A percentile compares a stretch with the other conserved stretches of the same genome.
Evolutionary conservation across 2,797 vertebrate genomes (phyloP).

Genomic region (Dendrocincla tyrannina): DNA sequence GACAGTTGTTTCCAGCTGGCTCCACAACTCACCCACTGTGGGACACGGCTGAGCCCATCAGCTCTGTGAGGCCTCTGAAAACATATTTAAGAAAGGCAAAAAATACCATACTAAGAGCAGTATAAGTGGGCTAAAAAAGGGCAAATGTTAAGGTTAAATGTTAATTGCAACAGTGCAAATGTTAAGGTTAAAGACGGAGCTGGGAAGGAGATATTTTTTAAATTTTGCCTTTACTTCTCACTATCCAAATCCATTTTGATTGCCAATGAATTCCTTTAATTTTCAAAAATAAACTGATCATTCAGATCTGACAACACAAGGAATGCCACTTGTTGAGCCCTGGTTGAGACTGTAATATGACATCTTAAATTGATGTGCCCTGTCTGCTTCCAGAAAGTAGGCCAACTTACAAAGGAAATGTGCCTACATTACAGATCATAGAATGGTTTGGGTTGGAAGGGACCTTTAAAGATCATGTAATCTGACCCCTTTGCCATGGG

Average conservation of each 20-base stretch:
- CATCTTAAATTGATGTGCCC: background rate
- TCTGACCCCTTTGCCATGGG: background rate
- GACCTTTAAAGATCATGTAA: background rate
- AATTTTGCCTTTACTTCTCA: background rate
- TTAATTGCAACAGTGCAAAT: too few species aligned
- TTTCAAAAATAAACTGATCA: background rate
- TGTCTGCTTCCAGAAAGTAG: background rate
- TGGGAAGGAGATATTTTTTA: background rate
- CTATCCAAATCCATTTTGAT: background rate
- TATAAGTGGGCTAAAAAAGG: rapidly evolving
- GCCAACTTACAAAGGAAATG: background rate
- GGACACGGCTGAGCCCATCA: background rate
- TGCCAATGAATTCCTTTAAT: background rate
- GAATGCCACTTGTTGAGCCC: background rate
- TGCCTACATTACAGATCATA: background rate
- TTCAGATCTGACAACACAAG: background rate
- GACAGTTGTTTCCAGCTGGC: background rate
- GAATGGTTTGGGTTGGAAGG: background rate
- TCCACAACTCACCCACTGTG: background rate
- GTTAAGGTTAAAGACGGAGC: background rate
- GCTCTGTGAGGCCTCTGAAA: background rate
- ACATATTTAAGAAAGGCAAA: background rate
- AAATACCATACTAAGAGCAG: background rate
- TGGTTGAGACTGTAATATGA: background rate
- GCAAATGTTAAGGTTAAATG: background rate